A percentile compares a stretch with the other conserved stretches of the same genome.
These are phyloP conservation scores for Microcebus lehilahytsara DNA, from an alignment of 2,113 vertebrate genomes.

Conservation along the genomic window DNA sequence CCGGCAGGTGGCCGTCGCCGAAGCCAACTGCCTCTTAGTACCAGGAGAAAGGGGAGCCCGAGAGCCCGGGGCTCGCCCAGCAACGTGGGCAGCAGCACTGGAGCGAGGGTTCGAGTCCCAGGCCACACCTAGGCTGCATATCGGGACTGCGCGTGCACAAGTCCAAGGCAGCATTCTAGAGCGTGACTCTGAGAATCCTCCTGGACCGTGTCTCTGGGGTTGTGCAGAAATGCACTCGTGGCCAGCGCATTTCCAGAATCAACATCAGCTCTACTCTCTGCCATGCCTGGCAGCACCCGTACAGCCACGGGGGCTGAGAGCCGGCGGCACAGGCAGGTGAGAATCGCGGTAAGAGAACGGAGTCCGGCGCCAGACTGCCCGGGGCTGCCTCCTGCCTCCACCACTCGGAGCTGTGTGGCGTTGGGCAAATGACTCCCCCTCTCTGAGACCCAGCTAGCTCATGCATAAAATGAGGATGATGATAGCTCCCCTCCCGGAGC, in stretches of 20 bases:
- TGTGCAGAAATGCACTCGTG: rapidly evolving
- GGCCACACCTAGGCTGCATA: not conserved
- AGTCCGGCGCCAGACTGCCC: not conserved
- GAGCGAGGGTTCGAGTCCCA: rapidly evolving
- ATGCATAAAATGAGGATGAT: rapidly evolving
- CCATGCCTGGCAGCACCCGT: rapidly evolving
- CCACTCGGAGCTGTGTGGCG: not conserved
- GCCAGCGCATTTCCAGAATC: not conserved
- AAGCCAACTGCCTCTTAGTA: no score
- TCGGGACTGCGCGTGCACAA: rapidly evolving
- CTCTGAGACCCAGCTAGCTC: not conserved
- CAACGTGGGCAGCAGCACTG: rapidly evolving
- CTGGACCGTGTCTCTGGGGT: rapidly evolving
- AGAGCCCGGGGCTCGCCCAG: not conserved
- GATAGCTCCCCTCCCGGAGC: rapidly evolving
- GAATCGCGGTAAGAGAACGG: rapidly evolving
- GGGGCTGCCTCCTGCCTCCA: no score
- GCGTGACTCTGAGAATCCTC: rapidly evolving
- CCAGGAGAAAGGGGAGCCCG: not conserved
- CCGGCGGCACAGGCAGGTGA: rapidly evolving
- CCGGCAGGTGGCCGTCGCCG: rapidly evolving
- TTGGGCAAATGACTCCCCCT: rapidly evolving
- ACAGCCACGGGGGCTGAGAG: rapidly evolving
- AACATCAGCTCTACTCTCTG: rapidly evolving
- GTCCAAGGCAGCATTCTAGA: not conserved